These are phyloP conservation scores for Spatulosminthurus flaviceps DNA, from an alignment of 2,888 invertebrate genomes.

Conservation along the genomic window DNA sequence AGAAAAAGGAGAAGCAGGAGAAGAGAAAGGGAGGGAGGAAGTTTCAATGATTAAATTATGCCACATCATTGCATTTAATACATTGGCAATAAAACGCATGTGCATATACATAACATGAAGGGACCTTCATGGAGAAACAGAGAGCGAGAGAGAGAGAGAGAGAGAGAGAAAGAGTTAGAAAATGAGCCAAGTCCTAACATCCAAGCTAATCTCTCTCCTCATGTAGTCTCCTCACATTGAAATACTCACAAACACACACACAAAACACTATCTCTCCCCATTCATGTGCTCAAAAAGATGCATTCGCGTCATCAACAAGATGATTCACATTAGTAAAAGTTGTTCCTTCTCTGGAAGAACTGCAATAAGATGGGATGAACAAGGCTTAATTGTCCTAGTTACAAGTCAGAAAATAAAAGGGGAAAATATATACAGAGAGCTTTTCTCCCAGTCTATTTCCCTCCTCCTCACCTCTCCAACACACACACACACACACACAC, in stretches of 20 bases:
- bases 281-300: background rate
- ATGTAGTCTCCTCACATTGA: too few species aligned
- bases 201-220: too few species aligned
- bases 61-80: background rate
- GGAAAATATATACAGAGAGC: too few species aligned
- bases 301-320: background rate
- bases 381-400: background rate
- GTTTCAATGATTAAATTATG: conserved; percentile 13
- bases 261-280: background rate
- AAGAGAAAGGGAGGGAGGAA: background rate
- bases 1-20: too few species aligned
- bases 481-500: too few species aligned
- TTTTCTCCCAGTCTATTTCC: too few species aligned
- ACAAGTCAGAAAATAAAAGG: too few species aligned
- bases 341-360: background rate
- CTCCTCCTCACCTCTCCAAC: too few species aligned
- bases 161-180: background rate
- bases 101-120: background rate
- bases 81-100: background rate
- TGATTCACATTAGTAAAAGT: conserved; percentile 1
- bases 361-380: conserved; percentile 5
- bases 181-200: background rate
- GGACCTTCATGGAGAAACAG: too few species aligned
- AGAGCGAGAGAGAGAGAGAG: too few species aligned
- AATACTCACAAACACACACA: too few species aligned